Percentiles rank a stretch among this genome's conserved stretches.
These are phyloP conservation scores for Sprattus sprattus DNA, from an alignment of 2,113 vertebrate species.

Conservation along the genomic window DNA sequence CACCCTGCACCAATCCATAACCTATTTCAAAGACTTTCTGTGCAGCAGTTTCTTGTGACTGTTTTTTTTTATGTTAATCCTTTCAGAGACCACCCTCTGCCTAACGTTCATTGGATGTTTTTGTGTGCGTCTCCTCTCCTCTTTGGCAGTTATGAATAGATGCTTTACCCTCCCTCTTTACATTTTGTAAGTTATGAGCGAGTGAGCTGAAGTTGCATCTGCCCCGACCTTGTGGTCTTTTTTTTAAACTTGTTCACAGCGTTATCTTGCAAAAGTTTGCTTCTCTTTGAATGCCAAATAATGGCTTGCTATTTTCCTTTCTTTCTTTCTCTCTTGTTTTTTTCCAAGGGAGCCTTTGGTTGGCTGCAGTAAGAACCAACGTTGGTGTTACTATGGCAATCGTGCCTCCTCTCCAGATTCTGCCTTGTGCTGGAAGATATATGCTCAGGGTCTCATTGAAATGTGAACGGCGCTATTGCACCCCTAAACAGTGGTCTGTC, in stretches of 20 bases:
- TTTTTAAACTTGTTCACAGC: conserved; percentile 42
- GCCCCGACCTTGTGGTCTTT: conserved; percentile 64
- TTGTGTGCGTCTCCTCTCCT: conserved; percentile 44
- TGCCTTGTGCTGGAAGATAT: background rate
- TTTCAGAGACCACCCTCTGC: no score
- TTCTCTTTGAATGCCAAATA: conserved; percentile 53
- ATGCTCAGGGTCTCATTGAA: background rate
- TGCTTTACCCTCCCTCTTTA: conserved; percentile 48
- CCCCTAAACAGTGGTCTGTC: no score
- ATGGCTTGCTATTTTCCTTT: background rate
- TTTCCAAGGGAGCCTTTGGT: conserved; percentile 57
- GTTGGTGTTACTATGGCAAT: conserved; percentile 66
- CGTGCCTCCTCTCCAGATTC: conserved; percentile 26
- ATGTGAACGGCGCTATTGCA: no score
- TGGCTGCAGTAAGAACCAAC: conserved; percentile 36
- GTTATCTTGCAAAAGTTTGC: conserved; percentile 50
- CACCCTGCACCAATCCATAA: no score
- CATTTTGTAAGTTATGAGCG: no score
- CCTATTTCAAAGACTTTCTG: no score
- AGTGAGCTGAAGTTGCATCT: conserved; percentile 42
- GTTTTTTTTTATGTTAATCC: no score
- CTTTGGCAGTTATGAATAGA: conserved; percentile 61
- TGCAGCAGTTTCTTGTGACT: no score
- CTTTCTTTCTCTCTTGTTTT: background rate
- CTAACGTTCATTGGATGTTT: background rate